Evolutionary conservation across 2,888 invertebrate species (phyloP).

Genomic region (Gandaritis pyraliata): DNA sequence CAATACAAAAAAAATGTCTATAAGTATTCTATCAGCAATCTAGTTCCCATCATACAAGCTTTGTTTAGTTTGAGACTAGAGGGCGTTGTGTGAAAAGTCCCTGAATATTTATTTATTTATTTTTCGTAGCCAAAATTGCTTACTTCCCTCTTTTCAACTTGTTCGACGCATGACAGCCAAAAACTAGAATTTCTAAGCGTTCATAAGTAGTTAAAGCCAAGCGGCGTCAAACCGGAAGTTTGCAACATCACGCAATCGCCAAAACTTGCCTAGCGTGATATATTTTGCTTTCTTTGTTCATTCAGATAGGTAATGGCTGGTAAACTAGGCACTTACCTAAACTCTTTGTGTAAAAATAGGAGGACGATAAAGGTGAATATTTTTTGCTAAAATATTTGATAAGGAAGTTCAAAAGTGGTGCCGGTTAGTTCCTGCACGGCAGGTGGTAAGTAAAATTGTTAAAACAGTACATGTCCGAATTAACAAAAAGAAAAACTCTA

Average conservation of each 20-base stretch:
- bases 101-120: too few relatives aligned
- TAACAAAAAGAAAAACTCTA: too few relatives aligned
- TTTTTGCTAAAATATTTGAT: slow-evolving; percentile 16
- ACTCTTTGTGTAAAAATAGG: slow-evolving; percentile 19
- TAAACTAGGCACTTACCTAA: slow-evolving; percentile 45
- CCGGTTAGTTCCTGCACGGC: slow-evolving; percentile 10
- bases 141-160: too few relatives aligned
- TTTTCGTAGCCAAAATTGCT: too few relatives aligned
- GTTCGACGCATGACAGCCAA: too few relatives aligned
- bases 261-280: slow-evolving; percentile 48
- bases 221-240: slow-evolving; percentile 46
- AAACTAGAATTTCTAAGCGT: too few relatives aligned
- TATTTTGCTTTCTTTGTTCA: slow-evolving; percentile 54
- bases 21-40: too few relatives aligned
- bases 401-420: slow-evolving; percentile 14
- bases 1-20: too few relatives aligned
- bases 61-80: too few relatives aligned
- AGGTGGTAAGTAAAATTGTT: background rate
- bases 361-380: slow-evolving; percentile 25
- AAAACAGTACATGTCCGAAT: too few relatives aligned
- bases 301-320: slow-evolving; percentile 47
- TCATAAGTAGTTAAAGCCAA: slow-evolving; percentile 42
- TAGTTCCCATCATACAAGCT: too few relatives aligned
- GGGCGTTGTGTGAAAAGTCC: too few relatives aligned
- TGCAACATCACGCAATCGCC: slow-evolving; percentile 52